Base-by-base conservation (phyloP, 2,113 vertebrate genomes). In the Ptyas mucosa region DNA sequence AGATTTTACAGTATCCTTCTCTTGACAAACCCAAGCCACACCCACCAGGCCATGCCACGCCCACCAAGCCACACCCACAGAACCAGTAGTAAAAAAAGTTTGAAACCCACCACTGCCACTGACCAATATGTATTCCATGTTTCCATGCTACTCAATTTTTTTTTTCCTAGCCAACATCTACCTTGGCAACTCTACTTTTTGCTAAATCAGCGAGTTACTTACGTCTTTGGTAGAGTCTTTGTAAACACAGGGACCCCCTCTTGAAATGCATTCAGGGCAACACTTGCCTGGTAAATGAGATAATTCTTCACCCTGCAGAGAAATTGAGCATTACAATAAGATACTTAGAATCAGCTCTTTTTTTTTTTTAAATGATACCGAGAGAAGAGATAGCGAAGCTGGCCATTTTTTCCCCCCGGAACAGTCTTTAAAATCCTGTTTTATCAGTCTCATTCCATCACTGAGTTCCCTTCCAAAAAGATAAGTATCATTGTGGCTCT, bases 251-350 rank as follows among this genome's bases (percentile, higher is more conserved):
- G 95, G 92, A 7, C 97, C 94, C 52, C 87, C 97, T 9, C 90
- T 94, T 2, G 98, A 95, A 88, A 98, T 96, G 95, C 99, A 99
- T 96, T 99, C 98, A 14, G 98, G 97, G 94, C 99, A 99, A 95
- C 99, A 99, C 95, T 98, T 99, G 69, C 97, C 98, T 52, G 97
- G 95, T 39, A 98, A 96, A 93, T 98, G 98, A 94, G 98, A 94
- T 90, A 98, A 96, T 95, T 99, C 98, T 93, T 98, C 98, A 54
- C 97, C 98, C 99, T 99, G 95, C 21, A 52, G 95, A 96, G 92
- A 96, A 93, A 89, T 95, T 58, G 90, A 92, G 88, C 52, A 90
- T 24, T 93, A 89, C 91, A 94, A 91, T 54, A 91, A 92, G 85
- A 95, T 57, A 95, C 39, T 96, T 0, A 3, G 95, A 93, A 96